Evolutionary conservation across 2,113 vertebrate genomes (phyloP).

Genomic region (Gallinago jamesoni): DNA sequence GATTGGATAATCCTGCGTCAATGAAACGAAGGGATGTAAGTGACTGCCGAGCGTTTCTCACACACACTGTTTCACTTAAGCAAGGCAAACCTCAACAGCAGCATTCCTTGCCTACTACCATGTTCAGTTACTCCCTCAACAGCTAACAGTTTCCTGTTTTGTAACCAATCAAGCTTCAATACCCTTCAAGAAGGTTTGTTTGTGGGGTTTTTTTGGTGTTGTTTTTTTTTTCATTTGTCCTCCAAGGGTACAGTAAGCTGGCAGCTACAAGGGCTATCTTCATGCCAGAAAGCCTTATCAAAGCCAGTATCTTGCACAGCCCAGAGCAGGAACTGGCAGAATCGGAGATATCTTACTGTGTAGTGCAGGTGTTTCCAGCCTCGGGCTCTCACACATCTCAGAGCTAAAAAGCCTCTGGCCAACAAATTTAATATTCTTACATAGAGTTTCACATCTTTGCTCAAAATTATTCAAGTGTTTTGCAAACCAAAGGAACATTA

Average conservation of each 20-base stretch:
- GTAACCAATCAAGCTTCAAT: not conserved
- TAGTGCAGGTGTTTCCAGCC: not conserved
- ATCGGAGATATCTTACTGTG: not conserved
- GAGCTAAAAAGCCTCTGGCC: not conserved
- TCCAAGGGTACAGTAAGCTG: not conserved
- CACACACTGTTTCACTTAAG: not conserved
- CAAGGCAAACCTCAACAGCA: not conserved
- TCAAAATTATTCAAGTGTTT: not conserved
- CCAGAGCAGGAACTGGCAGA: conserved; percentile 12
- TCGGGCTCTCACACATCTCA: not conserved
- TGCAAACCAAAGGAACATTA: not conserved
- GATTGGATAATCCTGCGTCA: conserved; percentile 92
- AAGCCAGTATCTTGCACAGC: not conserved
- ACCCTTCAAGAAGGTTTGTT: not conserved
- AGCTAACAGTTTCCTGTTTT: not conserved
- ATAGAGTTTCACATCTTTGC: not conserved
- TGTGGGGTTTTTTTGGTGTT: no score
- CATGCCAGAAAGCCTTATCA: not conserved
- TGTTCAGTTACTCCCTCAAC: not conserved
- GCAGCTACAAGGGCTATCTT: not conserved
- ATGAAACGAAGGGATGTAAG: not conserved
- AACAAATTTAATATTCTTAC: not conserved
- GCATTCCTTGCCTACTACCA: not conserved
- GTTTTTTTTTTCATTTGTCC: not conserved
- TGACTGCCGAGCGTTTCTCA: not conserved